Base-by-base conservation (phyloP, 2,797 vertebrate species). In the Danio kyathit region DNA sequence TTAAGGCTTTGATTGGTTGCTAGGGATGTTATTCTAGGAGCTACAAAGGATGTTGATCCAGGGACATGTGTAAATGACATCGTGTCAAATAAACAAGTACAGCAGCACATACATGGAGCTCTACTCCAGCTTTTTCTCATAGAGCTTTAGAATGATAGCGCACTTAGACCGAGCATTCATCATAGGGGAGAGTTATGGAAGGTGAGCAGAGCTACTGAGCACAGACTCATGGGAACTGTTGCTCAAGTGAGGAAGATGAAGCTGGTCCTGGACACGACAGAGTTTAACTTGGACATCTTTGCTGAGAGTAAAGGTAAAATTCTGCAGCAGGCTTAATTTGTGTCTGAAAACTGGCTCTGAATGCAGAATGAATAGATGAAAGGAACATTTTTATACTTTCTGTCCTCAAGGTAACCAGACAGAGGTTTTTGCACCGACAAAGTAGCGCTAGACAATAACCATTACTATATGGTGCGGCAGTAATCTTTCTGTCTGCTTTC, bases 231-330 rank as follows among this genome's bases (percentile, higher is more conserved):
- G 81, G 65, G 72, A 70, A 61, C 65, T 66, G 80, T 75, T 73
- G 61, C 46, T 81, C 74, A 81, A 60, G 8, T 38, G 29, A 51
- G 44, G 44, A 60, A 40, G 64, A 83, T 79, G 61, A 84, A 79
- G 61, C 54, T 17, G 60, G 51, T 75, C 57, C 77, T 86, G 85
- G 83, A 79, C 29, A 52, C 43, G 14, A 56, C 52, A 19, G 29
- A 67, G 74, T 83, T 86, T 83, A 60, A 79, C 78, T 84, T 86
- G 85, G 83, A 84, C 69, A 63, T 51, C 51, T 80, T 14, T 44
- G 69, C 54, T 56, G 66, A 57, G 52, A 64, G 64, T 77, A 82
- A 52, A 69, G 79, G 81, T 86, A 81, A 66, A 59, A 84, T 76
- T 61, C 54, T 76, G 66, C 65, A 60, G 79, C 79, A 66, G 67